These are phyloP conservation scores for Rattus rattus DNA, from an alignment of 2,113 vertebrate species.

Conservation along the genomic window DNA sequence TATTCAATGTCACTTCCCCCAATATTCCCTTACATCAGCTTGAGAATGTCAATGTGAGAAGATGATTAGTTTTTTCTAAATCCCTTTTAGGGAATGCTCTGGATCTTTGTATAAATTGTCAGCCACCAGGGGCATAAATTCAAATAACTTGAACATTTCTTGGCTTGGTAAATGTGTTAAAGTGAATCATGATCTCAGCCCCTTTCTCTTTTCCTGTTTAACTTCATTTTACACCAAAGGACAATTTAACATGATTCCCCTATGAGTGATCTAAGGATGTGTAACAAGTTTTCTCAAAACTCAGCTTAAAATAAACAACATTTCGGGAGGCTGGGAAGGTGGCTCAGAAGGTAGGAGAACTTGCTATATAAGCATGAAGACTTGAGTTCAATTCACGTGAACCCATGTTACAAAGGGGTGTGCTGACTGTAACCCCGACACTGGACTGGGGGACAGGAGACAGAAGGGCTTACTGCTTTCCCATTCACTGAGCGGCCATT, in stretches of 20 bases:
- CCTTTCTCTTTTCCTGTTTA: neutral
- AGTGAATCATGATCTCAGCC: neutral
- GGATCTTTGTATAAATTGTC: neutral
- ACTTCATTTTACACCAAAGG: slow-evolving; percentile 26
- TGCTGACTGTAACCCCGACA: too few relatives aligned
- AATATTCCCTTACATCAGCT: neutral
- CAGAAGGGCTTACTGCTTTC: neutral
- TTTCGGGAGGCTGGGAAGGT: neutral
- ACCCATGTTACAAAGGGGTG: neutral
- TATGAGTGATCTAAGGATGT: neutral
- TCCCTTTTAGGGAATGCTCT: slow-evolving; percentile 20
- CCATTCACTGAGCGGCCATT: neutral
- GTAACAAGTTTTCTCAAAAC: neutral
- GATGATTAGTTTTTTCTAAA: slow-evolving; percentile 32
- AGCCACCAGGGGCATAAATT: neutral
- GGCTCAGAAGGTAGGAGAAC: too few relatives aligned
- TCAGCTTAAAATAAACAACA: neutral
- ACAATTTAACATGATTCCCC: neutral
- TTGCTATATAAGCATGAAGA: neutral
- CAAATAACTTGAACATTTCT: slow-evolving; percentile 28
- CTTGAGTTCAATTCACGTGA: neutral
- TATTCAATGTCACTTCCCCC: neutral
- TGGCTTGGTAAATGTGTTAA: neutral
- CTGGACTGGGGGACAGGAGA: neutral
- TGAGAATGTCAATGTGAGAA: neutral